Evolutionary conservation across 2,888 invertebrate species (phyloP).

Genomic region (Cephus spinipes): DNA sequence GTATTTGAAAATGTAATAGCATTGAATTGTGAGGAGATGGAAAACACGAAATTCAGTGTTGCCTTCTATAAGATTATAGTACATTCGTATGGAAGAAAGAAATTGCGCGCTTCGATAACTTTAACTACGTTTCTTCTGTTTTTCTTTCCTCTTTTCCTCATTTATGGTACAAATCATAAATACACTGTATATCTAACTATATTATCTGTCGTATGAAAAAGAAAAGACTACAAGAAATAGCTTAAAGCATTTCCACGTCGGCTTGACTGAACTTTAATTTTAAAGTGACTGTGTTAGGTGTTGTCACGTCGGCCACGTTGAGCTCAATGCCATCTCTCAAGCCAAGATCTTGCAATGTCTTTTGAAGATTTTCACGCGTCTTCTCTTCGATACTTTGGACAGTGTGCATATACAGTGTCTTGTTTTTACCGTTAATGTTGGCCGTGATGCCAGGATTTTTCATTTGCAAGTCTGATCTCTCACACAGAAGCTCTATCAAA

Average conservation of each 20-base stretch:
- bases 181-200: slow-evolving; percentile 21
- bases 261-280: slow-evolving; percentile 74
- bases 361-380: slow-evolving; percentile 89
- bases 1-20: slow-evolving; percentile 8
- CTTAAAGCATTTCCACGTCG: slow-evolving; percentile 47
- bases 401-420: slow-evolving; percentile 93
- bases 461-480: slow-evolving; percentile 86
- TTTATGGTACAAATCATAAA: neutral
- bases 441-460: slow-evolving; percentile 91
- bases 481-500: slow-evolving; percentile 83
- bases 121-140: neutral
- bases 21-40: neutral
- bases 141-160: slow-evolving; percentile 11
- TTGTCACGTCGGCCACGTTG: slow-evolving; percentile 91
- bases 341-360: slow-evolving; percentile 87
- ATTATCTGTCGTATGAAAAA: neutral
- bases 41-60: neutral
- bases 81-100: neutral
- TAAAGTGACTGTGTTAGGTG: slow-evolving; percentile 84
- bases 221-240: neutral
- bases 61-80: neutral
- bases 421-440: slow-evolving; percentile 83
- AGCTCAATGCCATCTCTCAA: slow-evolving; percentile 87
- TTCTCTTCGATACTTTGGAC: slow-evolving; percentile 92
- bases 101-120: neutral